Evolutionary conservation across 1,140 invertebrate genomes (phyloP).

Genomic region (Spodoptera frugiperda): DNA sequence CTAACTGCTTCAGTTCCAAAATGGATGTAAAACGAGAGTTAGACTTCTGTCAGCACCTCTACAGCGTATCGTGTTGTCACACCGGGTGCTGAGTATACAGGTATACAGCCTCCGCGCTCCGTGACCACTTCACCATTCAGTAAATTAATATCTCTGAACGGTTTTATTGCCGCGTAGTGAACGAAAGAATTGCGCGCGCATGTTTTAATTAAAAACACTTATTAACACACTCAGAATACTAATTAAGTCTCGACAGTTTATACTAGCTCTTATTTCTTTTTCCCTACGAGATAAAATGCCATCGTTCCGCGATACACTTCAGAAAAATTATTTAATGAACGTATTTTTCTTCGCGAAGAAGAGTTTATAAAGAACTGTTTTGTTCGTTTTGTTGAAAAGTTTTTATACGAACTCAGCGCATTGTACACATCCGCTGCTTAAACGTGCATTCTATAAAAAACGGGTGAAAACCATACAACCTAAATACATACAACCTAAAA

Average conservation of each 20-base stretch:
- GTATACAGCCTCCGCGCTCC: neutral
- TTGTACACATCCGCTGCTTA: neutral
- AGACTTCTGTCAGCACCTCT: neutral
- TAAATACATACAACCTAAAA: too few species aligned
- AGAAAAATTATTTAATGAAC: slow-evolving; percentile 7
- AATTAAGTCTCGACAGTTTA: slow-evolving; percentile 26
- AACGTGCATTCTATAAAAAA: neutral
- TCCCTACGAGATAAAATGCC: slow-evolving; percentile 13
- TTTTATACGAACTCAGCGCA: neutral
- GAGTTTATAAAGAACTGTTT: neutral
- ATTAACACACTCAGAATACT: slow-evolving; percentile 3
- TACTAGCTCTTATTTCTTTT: slow-evolving; percentile 2
- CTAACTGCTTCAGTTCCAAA: too few species aligned
- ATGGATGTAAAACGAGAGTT: too few species aligned
- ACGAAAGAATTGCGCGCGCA: slow-evolving; percentile 14
- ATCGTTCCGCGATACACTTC: neutral
- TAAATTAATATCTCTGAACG: slow-evolving; percentile 1
- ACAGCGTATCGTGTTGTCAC: slow-evolving; percentile 3
- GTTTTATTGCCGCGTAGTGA: neutral
- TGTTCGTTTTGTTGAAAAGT: neutral
- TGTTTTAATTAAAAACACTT: slow-evolving; percentile 31
- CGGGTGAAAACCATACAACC: too few species aligned
- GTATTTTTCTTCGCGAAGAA: neutral
- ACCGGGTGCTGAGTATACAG: neutral
- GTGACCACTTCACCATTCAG: slow-evolving; percentile 21